Conservation (phyloP, 2,888 invertebrate genomes). For the Gymnosoma rotundatum region DNA sequence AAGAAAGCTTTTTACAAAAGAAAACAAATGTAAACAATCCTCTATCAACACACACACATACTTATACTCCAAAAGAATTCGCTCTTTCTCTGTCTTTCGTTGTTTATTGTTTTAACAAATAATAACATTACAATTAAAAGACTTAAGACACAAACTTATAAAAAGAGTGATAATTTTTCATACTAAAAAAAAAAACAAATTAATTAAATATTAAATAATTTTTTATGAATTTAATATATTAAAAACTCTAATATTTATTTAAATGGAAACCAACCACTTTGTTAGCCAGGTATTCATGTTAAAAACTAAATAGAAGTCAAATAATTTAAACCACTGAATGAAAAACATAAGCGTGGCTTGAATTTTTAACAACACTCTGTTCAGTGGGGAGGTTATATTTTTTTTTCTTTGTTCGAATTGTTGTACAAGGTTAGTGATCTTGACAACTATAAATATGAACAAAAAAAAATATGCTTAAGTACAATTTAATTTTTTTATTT, state of each 20-base stretch:
- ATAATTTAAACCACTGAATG: conserved; percentile 13
- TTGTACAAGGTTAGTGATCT: conserved; percentile 31
- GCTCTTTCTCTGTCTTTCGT: not conserved
- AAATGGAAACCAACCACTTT: not conserved
- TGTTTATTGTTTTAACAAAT: not conserved
- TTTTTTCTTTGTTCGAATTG: not conserved
- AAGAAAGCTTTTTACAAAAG: too few species aligned
- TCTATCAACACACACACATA: not conserved
- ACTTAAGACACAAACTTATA: conserved; percentile 32
- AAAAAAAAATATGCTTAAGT: too few species aligned
- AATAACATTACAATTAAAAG: not conserved
- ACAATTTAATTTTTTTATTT: too few species aligned
- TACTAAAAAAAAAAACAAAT: not conserved
- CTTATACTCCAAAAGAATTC: not conserved
- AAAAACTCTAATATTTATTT: not conserved
- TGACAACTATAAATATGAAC: not conserved
- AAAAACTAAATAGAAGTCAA: not conserved
- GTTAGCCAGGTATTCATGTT: not conserved
- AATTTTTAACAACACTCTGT: not conserved
- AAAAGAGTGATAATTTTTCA: not conserved
- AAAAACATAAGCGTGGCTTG: not conserved
- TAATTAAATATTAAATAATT: not conserved
- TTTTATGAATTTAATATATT: not conserved
- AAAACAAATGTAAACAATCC: too few species aligned
- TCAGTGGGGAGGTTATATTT: not conserved